phyloP scores from a whole-genome alignment of 2,797 vertebrate genomes.

The Tamandua tetradactyla region DNA sequence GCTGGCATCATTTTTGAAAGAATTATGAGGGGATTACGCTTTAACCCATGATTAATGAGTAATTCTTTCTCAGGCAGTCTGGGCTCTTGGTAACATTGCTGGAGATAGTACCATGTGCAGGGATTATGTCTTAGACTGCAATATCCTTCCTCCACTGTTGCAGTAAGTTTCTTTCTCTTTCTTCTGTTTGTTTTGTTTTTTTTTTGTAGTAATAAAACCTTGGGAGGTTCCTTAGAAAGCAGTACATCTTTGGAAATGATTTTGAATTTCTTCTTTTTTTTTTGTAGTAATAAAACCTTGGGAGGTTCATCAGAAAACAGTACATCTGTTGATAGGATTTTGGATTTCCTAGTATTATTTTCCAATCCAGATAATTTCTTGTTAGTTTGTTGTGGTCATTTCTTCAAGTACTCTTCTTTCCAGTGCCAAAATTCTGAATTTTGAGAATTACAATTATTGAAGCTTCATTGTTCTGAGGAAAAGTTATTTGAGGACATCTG shows the following conservation, averaged over 20 bases:
- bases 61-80: slow-evolving; percentile 86
- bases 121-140: slow-evolving; percentile 90
- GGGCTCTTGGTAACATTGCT: slow-evolving; percentile 91
- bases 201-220: neutral
- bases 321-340: slow-evolving; percentile 48
- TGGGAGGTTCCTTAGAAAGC: neutral
- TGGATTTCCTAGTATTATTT: slow-evolving; percentile 32
- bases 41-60: slow-evolving; percentile 22
- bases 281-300: neutral
- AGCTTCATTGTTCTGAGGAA: neutral
- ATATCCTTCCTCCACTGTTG: slow-evolving; percentile 88
- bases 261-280: slow-evolving; percentile 35
- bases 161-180: slow-evolving; percentile 85
- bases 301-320: neutral
- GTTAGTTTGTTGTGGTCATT: slow-evolving; percentile 44
- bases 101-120: slow-evolving; percentile 91
- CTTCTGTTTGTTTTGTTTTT: neutral
- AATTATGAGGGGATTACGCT: slow-evolving; percentile 19
- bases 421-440: slow-evolving; percentile 46
- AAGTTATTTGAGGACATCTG: slow-evolving; percentile 7
- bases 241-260: slow-evolving; percentile 19
- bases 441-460: slow-evolving; percentile 44
- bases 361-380: slow-evolving; percentile 26
- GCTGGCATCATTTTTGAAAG: neutral
- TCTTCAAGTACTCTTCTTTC: neutral